Conservation (phyloP, 2,888 invertebrate genomes). For the Ommatoiulus sabulosus region DNA sequence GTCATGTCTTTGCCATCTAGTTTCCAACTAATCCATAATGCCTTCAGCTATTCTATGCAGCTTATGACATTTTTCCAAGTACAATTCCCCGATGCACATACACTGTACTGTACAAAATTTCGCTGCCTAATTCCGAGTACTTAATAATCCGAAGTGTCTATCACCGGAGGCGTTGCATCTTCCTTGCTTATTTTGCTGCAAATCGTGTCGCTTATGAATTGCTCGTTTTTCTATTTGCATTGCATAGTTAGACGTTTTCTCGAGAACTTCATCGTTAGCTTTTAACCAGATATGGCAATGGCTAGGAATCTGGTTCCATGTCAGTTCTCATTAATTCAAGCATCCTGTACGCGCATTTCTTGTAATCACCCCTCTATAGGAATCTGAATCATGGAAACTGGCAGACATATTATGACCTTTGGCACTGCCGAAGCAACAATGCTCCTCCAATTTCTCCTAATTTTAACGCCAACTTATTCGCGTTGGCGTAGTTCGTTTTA, state of each 20-base stretch:
- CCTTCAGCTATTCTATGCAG: neutral
- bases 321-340: neutral
- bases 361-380: neutral
- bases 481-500: neutral
- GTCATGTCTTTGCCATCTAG: too few relatives aligned
- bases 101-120: too few relatives aligned
- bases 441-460: neutral
- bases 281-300: constrained; percentile 6
- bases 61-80: neutral
- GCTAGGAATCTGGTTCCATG: neutral
- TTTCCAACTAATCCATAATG: too few relatives aligned
- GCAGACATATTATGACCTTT: neutral
- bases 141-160: neutral
- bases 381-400: neutral
- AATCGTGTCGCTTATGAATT: neutral
- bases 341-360: neutral
- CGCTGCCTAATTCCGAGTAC: constrained; percentile 14
- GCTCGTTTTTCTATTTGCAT: neutral
- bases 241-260: neutral
- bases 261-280: neutral
- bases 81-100: neutral
- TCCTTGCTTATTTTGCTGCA: neutral
- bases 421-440: neutral
- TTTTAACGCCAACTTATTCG: neutral
- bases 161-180: neutral